A percentile compares a stretch with the other conserved stretches of the same genome.
These are phyloP conservation scores for Drosophila grimshawi DNA, from an alignment of 1,140 invertebrate genomes.

Conservation along the genomic window DNA sequence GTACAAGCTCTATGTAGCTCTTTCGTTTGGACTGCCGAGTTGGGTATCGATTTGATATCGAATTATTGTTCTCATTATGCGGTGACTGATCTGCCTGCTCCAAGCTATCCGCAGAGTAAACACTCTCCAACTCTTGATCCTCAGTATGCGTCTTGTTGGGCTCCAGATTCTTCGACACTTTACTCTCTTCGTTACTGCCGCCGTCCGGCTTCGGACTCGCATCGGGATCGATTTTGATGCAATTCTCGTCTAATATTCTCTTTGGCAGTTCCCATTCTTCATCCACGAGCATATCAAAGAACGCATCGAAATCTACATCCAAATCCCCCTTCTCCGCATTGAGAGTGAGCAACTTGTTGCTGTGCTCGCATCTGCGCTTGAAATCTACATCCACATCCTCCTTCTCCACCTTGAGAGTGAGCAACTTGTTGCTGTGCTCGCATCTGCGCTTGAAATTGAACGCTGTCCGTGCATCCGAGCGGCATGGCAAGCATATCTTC, in stretches of 20 bases:
- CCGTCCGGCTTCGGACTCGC: background rate
- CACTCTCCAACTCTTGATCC: background rate
- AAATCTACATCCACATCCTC: constrained; percentile 5
- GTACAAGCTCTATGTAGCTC: background rate
- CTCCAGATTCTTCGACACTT: background rate
- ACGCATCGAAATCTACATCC: constrained; percentile 13
- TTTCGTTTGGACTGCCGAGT: background rate
- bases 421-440: constrained; percentile 31
- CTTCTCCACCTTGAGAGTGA: constrained; percentile 16
- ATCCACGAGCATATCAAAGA: constrained; percentile 18
- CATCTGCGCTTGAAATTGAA: constrained; percentile 26
- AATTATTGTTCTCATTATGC: background rate
- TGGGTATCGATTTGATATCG: background rate
- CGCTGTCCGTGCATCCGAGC: constrained; percentile 11
- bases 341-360: constrained; percentile 24
- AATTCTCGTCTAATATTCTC: background rate
- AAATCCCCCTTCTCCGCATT: constrained; percentile 6
- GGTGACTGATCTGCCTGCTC: background rate
- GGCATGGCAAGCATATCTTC: constrained; percentile 7
- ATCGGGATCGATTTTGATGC: constrained; percentile 6
- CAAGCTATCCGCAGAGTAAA: background rate
- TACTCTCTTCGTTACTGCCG: background rate
- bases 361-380: constrained; percentile 32
- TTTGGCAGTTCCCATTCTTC: constrained; percentile 26
- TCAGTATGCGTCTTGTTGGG: background rate